Conservation (phyloP, 64 coral and sea anemone genomes). For the Montipora cactus region DNA sequence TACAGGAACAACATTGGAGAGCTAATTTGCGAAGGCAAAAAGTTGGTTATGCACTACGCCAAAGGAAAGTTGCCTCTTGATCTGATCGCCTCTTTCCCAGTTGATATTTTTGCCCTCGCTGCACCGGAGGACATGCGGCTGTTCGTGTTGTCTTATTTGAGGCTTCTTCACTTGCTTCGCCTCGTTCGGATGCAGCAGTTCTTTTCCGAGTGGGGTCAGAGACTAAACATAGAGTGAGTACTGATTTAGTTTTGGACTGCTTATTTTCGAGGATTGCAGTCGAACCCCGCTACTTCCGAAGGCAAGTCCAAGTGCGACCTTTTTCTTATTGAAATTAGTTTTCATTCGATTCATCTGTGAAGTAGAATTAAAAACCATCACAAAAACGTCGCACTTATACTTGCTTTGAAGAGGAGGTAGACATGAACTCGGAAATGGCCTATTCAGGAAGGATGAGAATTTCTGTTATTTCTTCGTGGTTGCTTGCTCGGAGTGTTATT, state of each 20-base stretch:
- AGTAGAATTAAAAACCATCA: too few species aligned
- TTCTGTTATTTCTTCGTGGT: too few species aligned
- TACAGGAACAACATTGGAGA: slow-evolving; percentile 77
- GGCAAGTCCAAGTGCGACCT: too few species aligned
- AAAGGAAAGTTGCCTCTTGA: slow-evolving; percentile 79
- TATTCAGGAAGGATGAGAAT: too few species aligned
- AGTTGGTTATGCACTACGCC: slow-evolving; percentile 67
- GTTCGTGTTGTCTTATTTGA: slow-evolving; percentile 70
- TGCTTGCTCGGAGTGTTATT: too few species aligned
- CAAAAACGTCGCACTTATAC: too few species aligned
- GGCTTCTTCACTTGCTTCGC: slow-evolving; percentile 77
- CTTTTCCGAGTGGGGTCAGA: slow-evolving; percentile 65
- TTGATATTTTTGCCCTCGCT: slow-evolving; percentile 79
- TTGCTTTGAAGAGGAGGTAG: too few species aligned
- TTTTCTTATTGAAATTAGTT: too few species aligned
- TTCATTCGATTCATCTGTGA: too few species aligned
- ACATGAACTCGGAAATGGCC: too few species aligned
- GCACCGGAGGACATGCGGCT: slow-evolving; percentile 72
- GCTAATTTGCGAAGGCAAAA: slow-evolving; percentile 58
- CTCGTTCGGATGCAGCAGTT: slow-evolving; percentile 84
- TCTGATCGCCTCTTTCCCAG: slow-evolving; percentile 75
- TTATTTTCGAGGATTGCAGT: too few species aligned
- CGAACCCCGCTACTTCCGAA: too few species aligned
- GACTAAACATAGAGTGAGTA: slow-evolving; percentile 88
- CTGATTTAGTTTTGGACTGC: not conserved